Base-by-base conservation (phyloP, 2,113 vertebrate species). In the Physeter macrocephalus region DNA sequence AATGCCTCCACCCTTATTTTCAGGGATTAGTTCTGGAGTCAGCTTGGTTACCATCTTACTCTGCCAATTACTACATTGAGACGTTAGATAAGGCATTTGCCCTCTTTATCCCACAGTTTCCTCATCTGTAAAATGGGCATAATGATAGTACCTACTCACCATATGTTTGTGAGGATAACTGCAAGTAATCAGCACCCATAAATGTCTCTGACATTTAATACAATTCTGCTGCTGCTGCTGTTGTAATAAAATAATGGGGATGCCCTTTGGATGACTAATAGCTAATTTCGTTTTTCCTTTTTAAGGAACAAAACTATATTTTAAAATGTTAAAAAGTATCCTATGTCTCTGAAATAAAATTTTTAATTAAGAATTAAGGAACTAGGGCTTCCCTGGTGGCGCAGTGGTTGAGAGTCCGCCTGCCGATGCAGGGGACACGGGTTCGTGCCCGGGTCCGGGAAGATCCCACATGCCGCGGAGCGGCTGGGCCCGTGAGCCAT, bases 301-400 rank as follows among this genome's bases (percentile, higher is more conserved):
- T 61, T 18, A 93, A 46, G 52, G 31, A 94, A 67, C 8, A 43
- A 83, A 72, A 77, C 25, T 64, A 41, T 27, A 41, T 81, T 94
- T 71, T 27, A 88, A 93, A 90, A 92, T 43, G 39, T 86, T 12
- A 59, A 80, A 62, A 93, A 66, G 31, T 36, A 89, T n/a, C 29
- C 77, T 78, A 6, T 67, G 36, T 74, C 54, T 84, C 31, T 71
- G 46, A 54, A 86, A 83, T 83, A 91, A 78, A 96, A 93, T 27
- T 39, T 69, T 71, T 94, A 3, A 95, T 72, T 82, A 77, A 87
- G 80, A 83, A 80, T 87, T 77, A 95, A 96, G 67, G 36, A 93
- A 82, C 25, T 78, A 61, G n/a, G n/a, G n/a, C n/a, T n/a, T n/a
- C n/a, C n/a, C n/a, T n/a, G n/a, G n/a, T n/a, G n/a, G n/a, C n/a